phyloP scores from a whole-genome alignment of 2,797 vertebrate genomes.

The Menidia menidia region DNA sequence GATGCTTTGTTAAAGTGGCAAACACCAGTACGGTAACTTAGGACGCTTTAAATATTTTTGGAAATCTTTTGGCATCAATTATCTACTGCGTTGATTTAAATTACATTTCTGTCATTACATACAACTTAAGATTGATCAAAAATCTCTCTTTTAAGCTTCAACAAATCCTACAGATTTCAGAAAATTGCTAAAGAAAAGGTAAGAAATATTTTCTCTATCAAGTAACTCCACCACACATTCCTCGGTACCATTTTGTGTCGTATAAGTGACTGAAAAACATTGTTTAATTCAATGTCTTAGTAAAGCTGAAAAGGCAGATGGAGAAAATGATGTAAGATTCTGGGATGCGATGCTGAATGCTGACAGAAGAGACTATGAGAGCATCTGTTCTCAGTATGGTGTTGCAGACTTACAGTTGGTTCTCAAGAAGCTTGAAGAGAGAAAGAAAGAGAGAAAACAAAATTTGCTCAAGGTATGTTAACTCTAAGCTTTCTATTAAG shows the following conservation, averaged over 20 bases:
- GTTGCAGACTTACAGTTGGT: constrained; percentile 84
- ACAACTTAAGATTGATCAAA: neutral
- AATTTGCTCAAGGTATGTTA: constrained; percentile 79
- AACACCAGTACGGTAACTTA: no score
- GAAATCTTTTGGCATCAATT: no score
- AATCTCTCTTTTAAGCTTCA: constrained; percentile 49
- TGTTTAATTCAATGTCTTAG: constrained; percentile 35
- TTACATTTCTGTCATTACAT: no score
- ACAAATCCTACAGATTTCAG: constrained; percentile 83
- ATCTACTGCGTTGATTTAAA: no score
- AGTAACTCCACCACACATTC: neutral
- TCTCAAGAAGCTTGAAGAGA: constrained; percentile 83
- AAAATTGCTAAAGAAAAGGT: constrained; percentile 87
- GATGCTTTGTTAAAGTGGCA: no score
- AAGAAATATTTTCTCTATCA: constrained; percentile 25
- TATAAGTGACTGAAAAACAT: neutral
- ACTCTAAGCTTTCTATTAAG: neutral
- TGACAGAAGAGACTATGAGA: constrained; percentile 88
- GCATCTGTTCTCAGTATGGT: constrained; percentile 86
- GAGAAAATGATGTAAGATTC: constrained; percentile 73
- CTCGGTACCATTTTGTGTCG: neutral
- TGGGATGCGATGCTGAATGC: constrained; percentile 86
- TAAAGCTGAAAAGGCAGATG: constrained; percentile 48
- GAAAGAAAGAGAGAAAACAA: constrained; percentile 75
- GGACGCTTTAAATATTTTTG: no score